Base-by-base conservation (phyloP, 2,113 vertebrate genomes). In the Neotragus moschatus region DNA sequence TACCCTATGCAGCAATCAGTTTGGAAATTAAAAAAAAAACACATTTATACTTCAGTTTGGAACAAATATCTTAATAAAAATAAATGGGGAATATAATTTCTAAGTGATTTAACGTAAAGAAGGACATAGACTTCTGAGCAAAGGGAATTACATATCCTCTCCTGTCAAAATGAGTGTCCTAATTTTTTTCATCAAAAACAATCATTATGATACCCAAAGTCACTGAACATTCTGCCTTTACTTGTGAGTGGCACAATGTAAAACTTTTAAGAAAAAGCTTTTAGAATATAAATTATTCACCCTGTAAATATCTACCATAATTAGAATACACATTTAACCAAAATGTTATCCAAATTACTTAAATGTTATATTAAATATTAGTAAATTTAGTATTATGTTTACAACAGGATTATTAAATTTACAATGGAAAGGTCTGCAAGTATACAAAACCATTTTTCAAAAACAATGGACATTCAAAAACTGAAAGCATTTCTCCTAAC, bases 211-310 rank as follows among this genome's bases (percentile, higher is more conserved):
- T 90, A 80, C 73, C 3, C 15, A 96, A 93, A 80, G 15, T 56
- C 53, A 73, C 6, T 84, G 8, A 88, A 91, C 73, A 75, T 58
- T 70, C 47, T 96, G 39, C 23, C 88, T 87, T 79, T 56, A 80
- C 55, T 91, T 90, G 1, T 84, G 60, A 93, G 15, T 91, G 39
- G 17, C 13, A 47, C 11, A 49, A 77, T 82, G 39, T 47, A 91
- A 95, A 95, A 61, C 36, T 53, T 94, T 88, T 43, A n/a, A 60
- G 58, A 49, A 56, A 88, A 95, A 36, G 19, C 14, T 93, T 98
- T 93, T 91, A 94, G 55, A 91, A 58, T 85, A 87, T 92, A 30
- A 81, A 28, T 73, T 33, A 94, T 73, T 93, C 43, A 96, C 63
- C 7, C 36, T 16, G 47, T 45, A 84, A 84, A 58, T 95, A 85